Evolutionary conservation across 2,888 invertebrate species (phyloP), one percentile per base, ranked within the genome.

Genomic region (Merodon equestris): DNA sequence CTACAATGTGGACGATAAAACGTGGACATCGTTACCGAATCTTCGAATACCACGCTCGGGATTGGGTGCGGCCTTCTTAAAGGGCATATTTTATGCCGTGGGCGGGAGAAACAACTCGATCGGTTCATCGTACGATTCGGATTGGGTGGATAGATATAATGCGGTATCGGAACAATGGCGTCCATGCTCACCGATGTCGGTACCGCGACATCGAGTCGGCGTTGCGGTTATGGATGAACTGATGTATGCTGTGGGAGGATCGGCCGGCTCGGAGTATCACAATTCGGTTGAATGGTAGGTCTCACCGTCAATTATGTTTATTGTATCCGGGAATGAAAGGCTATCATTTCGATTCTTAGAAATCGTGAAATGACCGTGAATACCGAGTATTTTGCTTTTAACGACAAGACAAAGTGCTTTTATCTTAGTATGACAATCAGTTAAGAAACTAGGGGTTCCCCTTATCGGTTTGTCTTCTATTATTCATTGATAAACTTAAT

Each of bases 171-270:
- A 97, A 86, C 92, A 93, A 83, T 97, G 97, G 97, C 90, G 95
- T 27, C 93, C 95, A 0, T 95, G 96, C 87, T 93, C 92, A 85
- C 95, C 95, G 1, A 95, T 97, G 97, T 93, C 95, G 10, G 93
- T 94, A 50, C 94, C 97, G 0, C 90, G 97, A 53, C 96, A 97
- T 88, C 91, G 97, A 84, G 92, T 97, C 15, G 97, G 97, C 7
- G 97, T 97, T 3, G 96, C 96, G n/a, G 96, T 97, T 9, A 95
- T 97, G 93, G 97, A 97, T 85, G 96, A 95, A 18, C 90, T 95
- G 81, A 90, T 97, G 67, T 97, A 97, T 86, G 97, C 97, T 2
- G 96, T 97, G 0, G 97, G 97, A 0, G 97, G 97, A 0, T 96
- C 96, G 1, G 94, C 95, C 7, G 96, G 95, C 15, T 92, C 93